Evolutionary conservation across 2,797 vertebrate species (phyloP), one percentile per base, ranked within the genome.

Genomic region (Rhinichthys osculus): DNA sequence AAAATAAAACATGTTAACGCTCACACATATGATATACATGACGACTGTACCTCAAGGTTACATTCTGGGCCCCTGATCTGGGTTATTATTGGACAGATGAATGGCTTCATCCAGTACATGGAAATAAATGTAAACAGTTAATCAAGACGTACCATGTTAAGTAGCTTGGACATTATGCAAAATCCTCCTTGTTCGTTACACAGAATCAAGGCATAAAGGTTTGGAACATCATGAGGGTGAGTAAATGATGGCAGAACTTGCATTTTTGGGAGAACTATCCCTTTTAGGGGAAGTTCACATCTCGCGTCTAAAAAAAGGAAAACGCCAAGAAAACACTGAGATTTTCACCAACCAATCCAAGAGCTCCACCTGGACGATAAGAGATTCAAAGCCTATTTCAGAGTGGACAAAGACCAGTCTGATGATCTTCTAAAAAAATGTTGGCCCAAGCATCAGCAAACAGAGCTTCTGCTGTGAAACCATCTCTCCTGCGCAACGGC

Each of bases 361-460:
- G 50, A 77, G 27, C 27, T 57, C 16, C 30, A 1, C 5, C 74
- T 57, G 30, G 74, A 57, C 9, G 16, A 35, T 14, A 5, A 42
- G 30, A 38, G 10, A 30, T 42, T 78, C 11, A 78, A 78, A 62
- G 54, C 54, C 33, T 35, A 40, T 38, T 59, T 59, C 33, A 78
- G 35, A 38, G 9, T 38, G 67, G 66, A 69, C 17, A 38, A 69
- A 35, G 66, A 69, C 33, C 66, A 10, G 74, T 52, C 47, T 30
- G 50, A 57, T 54, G 47, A 59, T 78, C 30, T 78, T 59, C 30
- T 78, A 78, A 57, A 16, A 16, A 40, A 78, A 40, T 40, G 54
- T 62, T 78, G 33, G 52, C 76, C 33, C 54, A 62, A 78, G 10
- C 19, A 40, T 78, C 76, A 40, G 33, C 9, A 62, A 78, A 59